Conservation (phyloP, 2,797 vertebrate species). For the Helostoma temminkii region DNA sequence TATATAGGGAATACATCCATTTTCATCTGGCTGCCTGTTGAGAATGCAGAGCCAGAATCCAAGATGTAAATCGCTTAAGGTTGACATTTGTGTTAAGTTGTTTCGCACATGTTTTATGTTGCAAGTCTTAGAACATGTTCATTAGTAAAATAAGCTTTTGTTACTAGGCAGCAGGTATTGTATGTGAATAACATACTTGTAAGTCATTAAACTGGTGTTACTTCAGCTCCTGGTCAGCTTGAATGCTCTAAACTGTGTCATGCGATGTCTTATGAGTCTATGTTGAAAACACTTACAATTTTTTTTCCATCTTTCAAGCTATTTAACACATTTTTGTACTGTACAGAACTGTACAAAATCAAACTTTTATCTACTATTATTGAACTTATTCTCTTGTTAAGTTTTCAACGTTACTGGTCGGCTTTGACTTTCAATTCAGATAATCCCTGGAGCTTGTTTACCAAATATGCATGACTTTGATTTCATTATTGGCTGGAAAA, state of each 20-base stretch:
- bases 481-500: slow-evolving; percentile 18
- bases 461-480: slow-evolving; percentile 35
- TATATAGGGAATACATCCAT: slow-evolving; percentile 12
- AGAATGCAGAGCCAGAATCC: slow-evolving; percentile 15
- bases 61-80: slow-evolving; percentile 15
- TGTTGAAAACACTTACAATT: no score
- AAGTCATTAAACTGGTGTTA: background rate
- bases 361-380: background rate
- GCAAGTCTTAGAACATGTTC: slow-evolving; percentile 6
- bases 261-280: background rate
- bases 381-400: slow-evolving; percentile 22
- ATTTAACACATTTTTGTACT: background rate
- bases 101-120: slow-evolving; percentile 22
- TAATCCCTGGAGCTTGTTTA: slow-evolving; percentile 14
- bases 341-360: background rate
- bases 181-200: background rate
- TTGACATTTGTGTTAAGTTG: slow-evolving; percentile 14
- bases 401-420: slow-evolving; percentile 4
- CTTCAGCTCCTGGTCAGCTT: background rate
- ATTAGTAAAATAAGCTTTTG: slow-evolving; percentile 6
- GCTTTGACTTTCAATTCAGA: slow-evolving; percentile 30
- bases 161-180: background rate
- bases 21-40: slow-evolving; percentile 1
- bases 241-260: background rate
- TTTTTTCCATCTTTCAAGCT: background rate